Evolutionary conservation across 2,888 invertebrate genomes (phyloP).

Genomic region (Ophonus ardosiacus): DNA sequence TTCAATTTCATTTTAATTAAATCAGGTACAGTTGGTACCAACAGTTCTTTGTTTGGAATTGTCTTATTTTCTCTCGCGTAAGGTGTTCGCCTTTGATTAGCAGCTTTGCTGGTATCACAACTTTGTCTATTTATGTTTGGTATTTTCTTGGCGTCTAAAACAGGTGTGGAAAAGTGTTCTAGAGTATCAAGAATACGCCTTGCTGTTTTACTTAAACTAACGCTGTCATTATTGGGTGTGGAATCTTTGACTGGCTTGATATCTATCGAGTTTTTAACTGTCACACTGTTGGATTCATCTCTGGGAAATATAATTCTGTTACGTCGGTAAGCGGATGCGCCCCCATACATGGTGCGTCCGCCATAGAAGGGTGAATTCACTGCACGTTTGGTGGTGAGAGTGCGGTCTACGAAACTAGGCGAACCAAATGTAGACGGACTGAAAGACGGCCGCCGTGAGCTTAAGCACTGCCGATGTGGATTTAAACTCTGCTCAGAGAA

Average conservation of each 20-base stretch:
- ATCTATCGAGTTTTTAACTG: slow-evolving; percentile 73
- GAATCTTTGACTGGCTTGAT: slow-evolving; percentile 74
- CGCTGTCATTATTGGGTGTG: slow-evolving; percentile 70
- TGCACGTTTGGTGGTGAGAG: slow-evolving; percentile 74
- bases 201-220: slow-evolving; percentile 84
- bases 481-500: slow-evolving; percentile 72
- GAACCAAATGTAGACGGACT: slow-evolving; percentile 75
- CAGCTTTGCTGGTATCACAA: slow-evolving; percentile 35
- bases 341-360: slow-evolving; percentile 87
- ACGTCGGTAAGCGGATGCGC: slow-evolving; percentile 80
- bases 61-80: slow-evolving; percentile 68
- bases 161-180: slow-evolving; percentile 89
- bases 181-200: slow-evolving; percentile 87
- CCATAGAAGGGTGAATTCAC: slow-evolving; percentile 85
- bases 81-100: slow-evolving; percentile 68
- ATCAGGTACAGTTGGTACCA: slow-evolving; percentile 82
- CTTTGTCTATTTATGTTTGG: slow-evolving; percentile 75
- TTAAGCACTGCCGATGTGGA: slow-evolving; percentile 71
- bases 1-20: slow-evolving; percentile 80
- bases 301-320: slow-evolving; percentile 67
- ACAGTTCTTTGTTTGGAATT: slow-evolving; percentile 75
- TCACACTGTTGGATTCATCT: slow-evolving; percentile 37
- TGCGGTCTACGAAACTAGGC: slow-evolving; percentile 74
- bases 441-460: slow-evolving; percentile 77
- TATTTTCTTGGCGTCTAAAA: slow-evolving; percentile 88